Evolutionary conservation across 2,113 vertebrate genomes (phyloP), one percentile per base, ranked within the genome.

Genomic region (Cathartes aura): DNA sequence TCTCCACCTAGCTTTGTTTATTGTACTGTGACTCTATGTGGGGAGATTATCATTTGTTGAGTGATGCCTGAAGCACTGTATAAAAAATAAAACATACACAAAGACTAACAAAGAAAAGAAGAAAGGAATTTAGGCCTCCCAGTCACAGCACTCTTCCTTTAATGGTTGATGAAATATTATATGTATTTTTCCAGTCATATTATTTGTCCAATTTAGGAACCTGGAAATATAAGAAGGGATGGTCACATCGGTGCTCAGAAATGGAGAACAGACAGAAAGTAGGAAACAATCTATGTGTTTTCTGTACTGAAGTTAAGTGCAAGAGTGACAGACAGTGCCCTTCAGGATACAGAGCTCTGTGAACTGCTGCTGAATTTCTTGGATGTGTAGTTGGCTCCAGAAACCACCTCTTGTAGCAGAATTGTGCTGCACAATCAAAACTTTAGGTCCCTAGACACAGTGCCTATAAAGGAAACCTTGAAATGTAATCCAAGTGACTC

Each of bases 41-140:
- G 70, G 40, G 45, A 68, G 78, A 96, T 93, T 96, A 94, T 97
- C 9, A 59, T 85, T 80, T 96, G 66, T 17, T 90, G 91, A 96
- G 91, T 97, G 93, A 42, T 55, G 86, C 74, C 78, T 97, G 91
- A 96, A 87, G 84, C 26, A 22, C 42, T 97, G 87, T 91, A 70
- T 94, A 91, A 82, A 91, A 96, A 95, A 40, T 82, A 75, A 91
- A 96, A 58, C 24, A 30, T 79, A 63, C 45, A 52, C 85, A 90
- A 93, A 74, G 87, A 24, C 82, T 62, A 93, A 86, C 62, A 90
- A 36, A 89, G 91, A 72, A 38, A 27, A 75, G 96, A 94, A 91
- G 78, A 93, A 95, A 93, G 87, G 78, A 96, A 71, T 94, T 90
- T 14, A 90, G 87, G 84, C 78, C 84, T 87, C 87, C 50, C 50